Conservation (phyloP, 2,888 invertebrate genomes). For the Euzetes globulus region DNA sequence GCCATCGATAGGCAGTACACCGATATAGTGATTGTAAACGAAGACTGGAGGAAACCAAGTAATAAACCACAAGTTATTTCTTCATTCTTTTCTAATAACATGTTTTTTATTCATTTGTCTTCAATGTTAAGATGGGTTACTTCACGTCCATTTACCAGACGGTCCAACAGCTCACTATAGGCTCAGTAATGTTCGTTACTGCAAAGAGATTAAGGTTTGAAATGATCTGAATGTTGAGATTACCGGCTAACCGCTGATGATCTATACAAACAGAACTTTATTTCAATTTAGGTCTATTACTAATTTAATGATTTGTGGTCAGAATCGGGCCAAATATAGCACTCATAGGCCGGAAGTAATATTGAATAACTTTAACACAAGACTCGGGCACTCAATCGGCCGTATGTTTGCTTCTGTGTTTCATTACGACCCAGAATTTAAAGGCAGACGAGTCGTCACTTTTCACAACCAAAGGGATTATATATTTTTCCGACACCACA, state of each 20-base stretch:
- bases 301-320: too few species aligned
- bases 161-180: slow-evolving; percentile 97
- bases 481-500: slow-evolving; percentile 95
- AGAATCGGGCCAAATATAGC: slow-evolving; percentile 48
- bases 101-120: slow-evolving; percentile 44
- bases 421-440: slow-evolving; percentile 91
- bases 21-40: slow-evolving; percentile 86
- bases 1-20: slow-evolving; percentile 69
- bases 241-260: too few species aligned
- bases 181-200: slow-evolving; percentile 81
- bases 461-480: slow-evolving; percentile 99
- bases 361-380: slow-evolving; percentile 88
- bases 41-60: slow-evolving; percentile 76
- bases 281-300: too few species aligned
- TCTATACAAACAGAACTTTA: too few species aligned
- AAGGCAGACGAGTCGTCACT: slow-evolving; percentile 83
- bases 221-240: too few species aligned
- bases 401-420: slow-evolving; percentile 89
- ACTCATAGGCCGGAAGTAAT: slow-evolving; percentile 89
- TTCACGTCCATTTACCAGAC: slow-evolving; percentile 86
- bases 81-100: not conserved
- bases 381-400: slow-evolving; percentile 79
- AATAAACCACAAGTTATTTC: slow-evolving; percentile 51
- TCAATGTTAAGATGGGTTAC: slow-evolving; percentile 61
- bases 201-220: slow-evolving; percentile 65